These are phyloP conservation scores for Chamaea fasciata DNA, from an alignment of 2,113 vertebrate species.

Conservation along the genomic window DNA sequence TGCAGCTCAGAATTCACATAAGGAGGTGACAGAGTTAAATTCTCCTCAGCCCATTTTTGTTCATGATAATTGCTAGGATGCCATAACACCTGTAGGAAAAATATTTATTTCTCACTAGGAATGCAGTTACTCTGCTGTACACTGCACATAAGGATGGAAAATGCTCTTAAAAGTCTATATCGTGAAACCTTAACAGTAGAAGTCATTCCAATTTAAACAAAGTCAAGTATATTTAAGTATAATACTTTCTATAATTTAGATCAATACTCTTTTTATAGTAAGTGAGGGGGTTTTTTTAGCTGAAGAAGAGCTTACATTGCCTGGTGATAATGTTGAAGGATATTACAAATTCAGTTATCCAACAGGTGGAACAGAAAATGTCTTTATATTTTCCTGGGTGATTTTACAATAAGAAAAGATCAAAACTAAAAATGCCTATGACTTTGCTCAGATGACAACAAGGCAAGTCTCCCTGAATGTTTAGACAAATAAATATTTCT, in stretches of 20 bases:
- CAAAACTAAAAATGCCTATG: neutral
- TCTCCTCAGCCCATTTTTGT: neutral
- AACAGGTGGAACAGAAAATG: neutral
- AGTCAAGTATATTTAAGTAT: neutral
- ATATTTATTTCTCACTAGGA: neutral
- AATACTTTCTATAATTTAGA: neutral
- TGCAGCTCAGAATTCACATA: neutral
- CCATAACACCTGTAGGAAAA: neutral
- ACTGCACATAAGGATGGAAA: neutral
- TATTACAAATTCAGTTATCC: neutral
- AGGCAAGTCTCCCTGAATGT: neutral
- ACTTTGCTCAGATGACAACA: neutral
- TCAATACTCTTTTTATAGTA: neutral
- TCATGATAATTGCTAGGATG: slow-evolving; percentile 19
- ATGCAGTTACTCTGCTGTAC: neutral
- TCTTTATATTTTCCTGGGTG: neutral
- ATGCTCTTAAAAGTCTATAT: neutral
- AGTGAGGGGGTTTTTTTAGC: accelerated
- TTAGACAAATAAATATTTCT: neutral
- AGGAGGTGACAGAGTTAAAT: neutral
- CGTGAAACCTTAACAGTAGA: neutral
- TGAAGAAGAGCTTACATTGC: neutral
- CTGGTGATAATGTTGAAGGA: neutral
- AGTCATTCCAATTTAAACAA: neutral
- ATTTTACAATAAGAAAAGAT: neutral